These are phyloP conservation scores for Uloborus diversus DNA, from an alignment of 1,140 invertebrate species.

Conservation along the genomic window DNA sequence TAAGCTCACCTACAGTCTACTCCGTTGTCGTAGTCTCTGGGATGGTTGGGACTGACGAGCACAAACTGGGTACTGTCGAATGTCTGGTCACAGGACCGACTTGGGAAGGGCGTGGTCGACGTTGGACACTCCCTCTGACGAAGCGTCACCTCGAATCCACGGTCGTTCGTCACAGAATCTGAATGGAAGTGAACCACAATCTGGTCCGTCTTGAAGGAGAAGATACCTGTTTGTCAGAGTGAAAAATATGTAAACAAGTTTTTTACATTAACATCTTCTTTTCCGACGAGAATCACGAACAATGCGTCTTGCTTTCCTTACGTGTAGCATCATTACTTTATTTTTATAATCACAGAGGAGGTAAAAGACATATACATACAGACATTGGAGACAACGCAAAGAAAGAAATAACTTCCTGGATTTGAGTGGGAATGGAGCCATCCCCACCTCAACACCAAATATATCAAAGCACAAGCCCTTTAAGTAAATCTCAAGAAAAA, in stretches of 20 bases:
- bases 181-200: constrained; percentile 60
- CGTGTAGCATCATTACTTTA: no score
- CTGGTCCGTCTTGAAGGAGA: constrained; percentile 46
- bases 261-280: no score
- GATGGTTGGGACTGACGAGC: constrained; percentile 58
- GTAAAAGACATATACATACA: no score
- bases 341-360: no score
- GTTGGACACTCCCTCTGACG: constrained; percentile 56
- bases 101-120: constrained; percentile 26
- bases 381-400: no score
- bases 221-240: constrained; percentile 30
- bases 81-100: constrained; percentile 49
- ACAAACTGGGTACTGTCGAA: constrained; percentile 57
- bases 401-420: no score
- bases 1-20: constrained; percentile 58
- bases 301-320: no score
- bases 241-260: background rate
- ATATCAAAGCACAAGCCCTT: no score
- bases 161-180: constrained; percentile 41
- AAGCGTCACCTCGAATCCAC: constrained; percentile 59
- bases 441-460: no score
- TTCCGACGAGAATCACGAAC: no score
- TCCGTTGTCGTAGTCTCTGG: constrained; percentile 56
- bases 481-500: no score
- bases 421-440: no score